Conservation (phyloP, 2,888 invertebrate genomes). For the Ligdia adustata region DNA sequence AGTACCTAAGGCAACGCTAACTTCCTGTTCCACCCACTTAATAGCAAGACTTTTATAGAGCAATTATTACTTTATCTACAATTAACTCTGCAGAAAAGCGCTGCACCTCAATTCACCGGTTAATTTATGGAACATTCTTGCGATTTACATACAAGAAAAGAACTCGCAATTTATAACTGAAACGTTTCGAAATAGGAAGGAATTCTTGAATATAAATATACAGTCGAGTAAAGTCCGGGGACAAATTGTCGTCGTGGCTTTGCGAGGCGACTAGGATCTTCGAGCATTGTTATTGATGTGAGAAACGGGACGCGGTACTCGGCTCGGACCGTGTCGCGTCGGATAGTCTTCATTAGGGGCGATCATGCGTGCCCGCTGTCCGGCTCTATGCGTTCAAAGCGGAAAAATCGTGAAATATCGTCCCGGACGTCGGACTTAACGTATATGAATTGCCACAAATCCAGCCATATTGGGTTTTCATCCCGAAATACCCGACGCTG, state of each 20-base stretch:
- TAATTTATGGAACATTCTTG: slow-evolving; percentile 43
- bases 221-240: slow-evolving; percentile 61
- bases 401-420: slow-evolving; percentile 67
- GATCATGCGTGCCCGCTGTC: slow-evolving; percentile 62
- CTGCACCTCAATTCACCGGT: slow-evolving; percentile 38
- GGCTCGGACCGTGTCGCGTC: slow-evolving; percentile 44
- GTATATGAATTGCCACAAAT: slow-evolving; percentile 59
- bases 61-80: slow-evolving; percentile 43
- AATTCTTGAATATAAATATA: slow-evolving; percentile 55
- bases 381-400: slow-evolving; percentile 53
- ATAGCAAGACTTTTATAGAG: slow-evolving; percentile 32
- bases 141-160: slow-evolving; percentile 44
- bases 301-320: slow-evolving; percentile 39
- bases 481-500: slow-evolving; percentile 46
- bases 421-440: slow-evolving; percentile 53
- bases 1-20: slow-evolving; percentile 23
- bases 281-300: slow-evolving; percentile 75
- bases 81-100: slow-evolving; percentile 42
- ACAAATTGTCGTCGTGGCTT: slow-evolving; percentile 69
- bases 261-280: slow-evolving; percentile 62
- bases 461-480: slow-evolving; percentile 51
- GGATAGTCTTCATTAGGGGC: slow-evolving; percentile 70
- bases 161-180: slow-evolving; percentile 45
- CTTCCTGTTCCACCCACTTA: slow-evolving; percentile 36
- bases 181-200: slow-evolving; percentile 47